A percentile compares a stretch with the other conserved stretches of the same genome.
Evolutionary conservation across 2,113 vertebrate species (phyloP).

Genomic region (Larimichthys crocea): DNA sequence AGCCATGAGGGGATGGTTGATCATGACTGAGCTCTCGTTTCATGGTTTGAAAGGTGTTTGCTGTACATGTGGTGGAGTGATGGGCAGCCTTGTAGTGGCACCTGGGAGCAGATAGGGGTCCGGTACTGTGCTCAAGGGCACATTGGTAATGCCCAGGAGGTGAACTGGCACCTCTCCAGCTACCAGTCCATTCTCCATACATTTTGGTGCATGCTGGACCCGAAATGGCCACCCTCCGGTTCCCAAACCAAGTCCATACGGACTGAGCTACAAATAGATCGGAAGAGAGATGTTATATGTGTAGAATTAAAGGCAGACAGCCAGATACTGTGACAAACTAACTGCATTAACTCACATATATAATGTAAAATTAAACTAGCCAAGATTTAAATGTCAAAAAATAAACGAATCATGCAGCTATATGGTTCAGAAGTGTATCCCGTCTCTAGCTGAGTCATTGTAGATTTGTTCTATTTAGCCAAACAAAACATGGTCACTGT

Average conservation of each 20-base stretch:
- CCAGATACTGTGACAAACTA: neutral
- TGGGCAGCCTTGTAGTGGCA: no score
- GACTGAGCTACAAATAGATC: no score
- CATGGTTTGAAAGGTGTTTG: slow-evolving; percentile 9
- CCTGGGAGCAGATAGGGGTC: no score
- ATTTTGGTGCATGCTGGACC: no score
- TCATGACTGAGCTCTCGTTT: slow-evolving; percentile 20
- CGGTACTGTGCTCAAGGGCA: no score
- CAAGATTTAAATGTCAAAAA: neutral
- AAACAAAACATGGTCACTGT: no score
- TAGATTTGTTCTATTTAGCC: neutral
- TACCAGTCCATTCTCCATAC: no score
- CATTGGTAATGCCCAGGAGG: no score
- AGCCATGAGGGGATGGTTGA: neutral
- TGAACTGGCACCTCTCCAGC: no score
- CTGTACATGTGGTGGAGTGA: neutral
- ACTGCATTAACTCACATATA: no score
- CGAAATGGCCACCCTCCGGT: no score
- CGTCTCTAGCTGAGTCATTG: neutral
- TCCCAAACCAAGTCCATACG: no score
- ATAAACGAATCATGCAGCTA: neutral
- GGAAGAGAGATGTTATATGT: neutral
- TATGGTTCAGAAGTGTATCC: neutral
- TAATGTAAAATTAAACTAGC: neutral
- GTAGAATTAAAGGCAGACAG: neutral